Percentiles rank a stretch among this genome's conserved stretches.
Conservation (phyloP, 1,140 invertebrate genomes). For the Cotesia vestalis region DNA sequence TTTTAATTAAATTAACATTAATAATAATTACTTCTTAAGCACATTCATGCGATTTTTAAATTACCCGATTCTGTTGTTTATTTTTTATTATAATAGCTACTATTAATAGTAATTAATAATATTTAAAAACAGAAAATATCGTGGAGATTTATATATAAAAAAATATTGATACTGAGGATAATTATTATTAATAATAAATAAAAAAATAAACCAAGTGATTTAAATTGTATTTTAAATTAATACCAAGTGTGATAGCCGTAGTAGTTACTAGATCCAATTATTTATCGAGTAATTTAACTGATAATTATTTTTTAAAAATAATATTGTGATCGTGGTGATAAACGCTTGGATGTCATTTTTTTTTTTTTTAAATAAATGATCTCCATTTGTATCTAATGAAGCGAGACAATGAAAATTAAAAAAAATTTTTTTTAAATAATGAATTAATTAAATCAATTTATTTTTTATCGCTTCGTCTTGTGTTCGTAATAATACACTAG, state of each 20-base stretch:
- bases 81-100: slow-evolving; percentile 6
- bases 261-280: not conserved
- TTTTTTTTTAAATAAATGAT: too few species aligned
- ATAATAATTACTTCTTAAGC: not conserved
- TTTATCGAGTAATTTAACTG: not conserved
- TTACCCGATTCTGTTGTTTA: slow-evolving; percentile 1
- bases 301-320: not conserved
- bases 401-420: too few species aligned
- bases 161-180: slow-evolving; percentile 5
- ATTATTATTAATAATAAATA: slow-evolving; percentile 6
- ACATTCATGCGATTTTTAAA: not conserved
- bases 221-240: slow-evolving; percentile 18
- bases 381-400: too few species aligned
- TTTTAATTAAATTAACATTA: too few species aligned
- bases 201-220: not conserved
- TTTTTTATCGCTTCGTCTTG: not conserved
- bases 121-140: slow-evolving; percentile 21
- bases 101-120: not conserved
- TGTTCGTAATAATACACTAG: slow-evolving; percentile 2
- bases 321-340: not conserved
- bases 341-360: not conserved
- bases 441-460: too few species aligned
- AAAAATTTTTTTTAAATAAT: too few species aligned
- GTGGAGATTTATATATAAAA: slow-evolving; percentile 31
- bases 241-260: not conserved